A percentile compares a stretch with the other conserved stretches of the same genome.
These are phyloP conservation scores for Tipula lateralis DNA, from an alignment of 2,888 invertebrate genomes.

Conservation along the genomic window DNA sequence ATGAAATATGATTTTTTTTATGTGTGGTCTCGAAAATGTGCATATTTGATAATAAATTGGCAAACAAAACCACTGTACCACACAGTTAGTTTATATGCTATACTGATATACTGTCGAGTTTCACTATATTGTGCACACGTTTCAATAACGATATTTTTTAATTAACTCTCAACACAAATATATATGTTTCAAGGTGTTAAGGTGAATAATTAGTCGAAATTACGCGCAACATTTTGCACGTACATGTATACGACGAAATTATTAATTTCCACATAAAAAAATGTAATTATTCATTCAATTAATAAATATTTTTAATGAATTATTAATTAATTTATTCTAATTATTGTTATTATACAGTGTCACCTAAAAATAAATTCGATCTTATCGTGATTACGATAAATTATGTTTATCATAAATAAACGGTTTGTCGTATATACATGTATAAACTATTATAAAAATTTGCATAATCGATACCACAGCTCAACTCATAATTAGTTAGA, in stretches of 20 bases:
- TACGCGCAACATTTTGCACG: not conserved
- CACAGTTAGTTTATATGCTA: not conserved
- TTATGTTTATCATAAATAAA: not conserved
- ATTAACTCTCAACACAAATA: not conserved
- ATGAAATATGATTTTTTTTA: not conserved
- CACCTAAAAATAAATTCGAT: not conserved
- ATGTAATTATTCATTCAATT: constrained; percentile 9
- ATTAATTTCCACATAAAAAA: not conserved
- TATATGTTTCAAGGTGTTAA: constrained; percentile 6
- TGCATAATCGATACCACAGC: not conserved
- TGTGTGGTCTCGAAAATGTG: not conserved
- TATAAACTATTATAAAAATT: not conserved
- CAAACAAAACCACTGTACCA: not conserved
- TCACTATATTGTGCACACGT: not conserved
- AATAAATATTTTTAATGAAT: not conserved
- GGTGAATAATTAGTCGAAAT: not conserved
- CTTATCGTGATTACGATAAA: constrained; percentile 1
- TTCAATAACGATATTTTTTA: not conserved
- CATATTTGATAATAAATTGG: not conserved
- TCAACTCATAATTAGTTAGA: not conserved
- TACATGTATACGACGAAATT: not conserved
- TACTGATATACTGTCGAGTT: not conserved
- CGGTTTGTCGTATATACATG: not conserved
- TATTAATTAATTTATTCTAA: constrained; percentile 24
- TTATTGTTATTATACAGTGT: constrained; percentile 12